Evolutionary conservation across 2,888 invertebrate genomes (phyloP).

Genomic region (Rhamphomyia laevipes): DNA sequence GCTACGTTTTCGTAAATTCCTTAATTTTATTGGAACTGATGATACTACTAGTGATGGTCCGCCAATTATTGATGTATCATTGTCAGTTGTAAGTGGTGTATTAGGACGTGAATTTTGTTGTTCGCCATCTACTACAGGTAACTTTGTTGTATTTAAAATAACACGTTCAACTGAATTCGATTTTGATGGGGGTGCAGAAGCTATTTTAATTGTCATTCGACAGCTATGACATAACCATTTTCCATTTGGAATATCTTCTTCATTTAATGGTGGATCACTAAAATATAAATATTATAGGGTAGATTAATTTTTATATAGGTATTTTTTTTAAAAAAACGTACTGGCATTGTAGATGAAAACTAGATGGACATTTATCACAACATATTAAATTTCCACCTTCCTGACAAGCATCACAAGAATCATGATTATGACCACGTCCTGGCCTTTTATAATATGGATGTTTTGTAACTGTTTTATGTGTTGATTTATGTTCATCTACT

Average conservation of each 20-base stretch:
- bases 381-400: slow-evolving; percentile 93
- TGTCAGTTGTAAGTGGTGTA: background rate
- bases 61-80: slow-evolving; percentile 8
- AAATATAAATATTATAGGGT: slow-evolving; percentile 17
- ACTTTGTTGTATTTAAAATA: slow-evolving; percentile 19
- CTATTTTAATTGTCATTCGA: slow-evolving; percentile 32
- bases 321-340: slow-evolving; percentile 40
- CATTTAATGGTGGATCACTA: slow-evolving; percentile 87
- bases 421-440: slow-evolving; percentile 83
- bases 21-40: slow-evolving; percentile 36
- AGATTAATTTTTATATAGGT: too few relatives aligned
- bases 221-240: slow-evolving; percentile 89
- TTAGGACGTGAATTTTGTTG: slow-evolving; percentile 25
- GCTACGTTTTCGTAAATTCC: slow-evolving; percentile 34
- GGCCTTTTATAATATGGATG: slow-evolving; percentile 78
- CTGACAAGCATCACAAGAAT: slow-evolving; percentile 86
- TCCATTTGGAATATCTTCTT: slow-evolving; percentile 78
- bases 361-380: slow-evolving; percentile 91
- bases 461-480: slow-evolving; percentile 48
- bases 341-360: slow-evolving; percentile 95
- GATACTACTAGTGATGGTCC: slow-evolving; percentile 22
- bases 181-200: slow-evolving; percentile 31
- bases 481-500: slow-evolving; percentile 51
- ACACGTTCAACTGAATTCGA: slow-evolving; percentile 38
- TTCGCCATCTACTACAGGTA: slow-evolving; percentile 12